A percentile compares a stretch with the other conserved stretches of the same genome.
phyloP scores from a whole-genome alignment of 2,797 vertebrate genomes.

The Knipowitschia caucasica region DNA sequence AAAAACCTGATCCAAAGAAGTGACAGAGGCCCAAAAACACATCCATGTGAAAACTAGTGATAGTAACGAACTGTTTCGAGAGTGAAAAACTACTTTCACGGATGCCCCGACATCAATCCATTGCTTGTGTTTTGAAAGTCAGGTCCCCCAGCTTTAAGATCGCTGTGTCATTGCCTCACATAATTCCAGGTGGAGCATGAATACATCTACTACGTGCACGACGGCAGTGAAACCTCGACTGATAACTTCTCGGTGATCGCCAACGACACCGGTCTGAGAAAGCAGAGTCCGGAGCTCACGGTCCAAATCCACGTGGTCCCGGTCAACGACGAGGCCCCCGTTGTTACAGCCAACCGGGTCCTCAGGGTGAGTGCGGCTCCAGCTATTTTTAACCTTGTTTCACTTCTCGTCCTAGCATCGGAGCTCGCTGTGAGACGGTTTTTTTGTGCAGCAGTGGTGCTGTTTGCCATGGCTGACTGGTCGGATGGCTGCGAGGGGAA shows the following conservation, averaged over 20 bases:
- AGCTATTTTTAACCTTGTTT: constrained; percentile 66
- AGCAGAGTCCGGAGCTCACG: constrained; percentile 80
- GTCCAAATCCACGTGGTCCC: constrained; percentile 80
- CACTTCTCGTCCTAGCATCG: constrained; percentile 47
- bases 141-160: no score
- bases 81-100: no score
- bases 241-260: constrained; percentile 85
- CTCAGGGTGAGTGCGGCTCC: constrained; percentile 80
- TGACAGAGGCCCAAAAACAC: no score
- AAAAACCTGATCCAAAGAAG: no score
- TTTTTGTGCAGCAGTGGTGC: constrained; percentile 46
- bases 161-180: no score
- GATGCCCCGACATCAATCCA: no score
- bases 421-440: constrained; percentile 40
- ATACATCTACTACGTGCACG: constrained; percentile 87
- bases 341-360: constrained; percentile 84
- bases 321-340: constrained; percentile 85
- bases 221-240: constrained; percentile 78
- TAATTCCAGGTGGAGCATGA: constrained; percentile 82
- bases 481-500: constrained; percentile 29
- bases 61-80: no score
- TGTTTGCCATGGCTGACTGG: constrained; percentile 39
- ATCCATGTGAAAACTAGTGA: no score
- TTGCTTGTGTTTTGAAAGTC: no score
- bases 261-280: constrained; percentile 82